These are phyloP conservation scores for Pollenia griseotomentosa DNA, from an alignment of 2,888 invertebrate genomes.

Conservation along the genomic window DNA sequence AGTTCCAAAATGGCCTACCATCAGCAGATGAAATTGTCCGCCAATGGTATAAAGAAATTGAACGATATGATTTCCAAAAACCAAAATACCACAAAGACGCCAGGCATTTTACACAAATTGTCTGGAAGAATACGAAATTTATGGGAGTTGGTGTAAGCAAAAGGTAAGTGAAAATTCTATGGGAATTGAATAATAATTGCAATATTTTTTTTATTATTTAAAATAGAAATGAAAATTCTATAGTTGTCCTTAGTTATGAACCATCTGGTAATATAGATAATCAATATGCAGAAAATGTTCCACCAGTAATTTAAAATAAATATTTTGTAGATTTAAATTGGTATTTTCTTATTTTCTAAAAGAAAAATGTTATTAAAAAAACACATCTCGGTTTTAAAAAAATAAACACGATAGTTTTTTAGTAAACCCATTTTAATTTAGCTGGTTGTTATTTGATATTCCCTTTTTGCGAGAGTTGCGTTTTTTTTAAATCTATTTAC, in stretches of 20 bases:
- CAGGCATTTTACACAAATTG: constrained; percentile 93
- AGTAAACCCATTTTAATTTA: constrained; percentile 18
- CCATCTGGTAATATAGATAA: constrained; percentile 72
- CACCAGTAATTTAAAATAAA: constrained; percentile 7
- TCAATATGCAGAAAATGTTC: constrained; percentile 70
- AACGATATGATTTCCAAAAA: constrained; percentile 87
- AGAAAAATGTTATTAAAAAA: constrained; percentile 1
- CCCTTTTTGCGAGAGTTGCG: neutral
- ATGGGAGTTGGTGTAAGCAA: constrained; percentile 91
- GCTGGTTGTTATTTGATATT: constrained; percentile 16
- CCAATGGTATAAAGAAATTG: constrained; percentile 92
- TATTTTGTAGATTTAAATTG: too few species aligned
- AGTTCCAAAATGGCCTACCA: neutral
- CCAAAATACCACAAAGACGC: constrained; percentile 87
- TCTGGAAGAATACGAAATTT: constrained; percentile 91
- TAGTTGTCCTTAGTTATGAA: constrained; percentile 72
- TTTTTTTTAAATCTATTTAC: neutral
- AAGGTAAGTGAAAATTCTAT: constrained; percentile 75
- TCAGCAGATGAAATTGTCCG: constrained; percentile 89
- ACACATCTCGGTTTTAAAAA: neutral
- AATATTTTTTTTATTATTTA: neutral
- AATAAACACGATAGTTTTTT: neutral
- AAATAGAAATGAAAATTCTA: constrained; percentile 59
- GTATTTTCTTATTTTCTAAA: neutral
- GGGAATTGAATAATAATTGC: neutral